Percentiles rank a stretch among this genome's conserved stretches.
phyloP scores from a whole-genome alignment of 2,888 invertebrate species.

The Xylocampa areola region DNA sequence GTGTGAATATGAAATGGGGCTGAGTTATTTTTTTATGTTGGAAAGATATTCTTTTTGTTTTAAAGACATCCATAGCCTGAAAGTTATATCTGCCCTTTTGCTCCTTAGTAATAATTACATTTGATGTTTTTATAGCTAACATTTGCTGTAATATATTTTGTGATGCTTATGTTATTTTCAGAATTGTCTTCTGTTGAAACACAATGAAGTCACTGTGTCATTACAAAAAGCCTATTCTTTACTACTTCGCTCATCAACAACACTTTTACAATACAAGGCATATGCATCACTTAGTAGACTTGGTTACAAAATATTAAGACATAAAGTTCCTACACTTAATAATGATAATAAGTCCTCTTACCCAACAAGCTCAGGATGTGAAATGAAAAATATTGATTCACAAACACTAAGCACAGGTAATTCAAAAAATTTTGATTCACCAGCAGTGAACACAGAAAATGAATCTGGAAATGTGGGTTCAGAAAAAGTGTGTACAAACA shows the following conservation, averaged over 20 bases:
- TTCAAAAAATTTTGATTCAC: not conserved
- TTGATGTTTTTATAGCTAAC: no score
- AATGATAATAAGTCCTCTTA: not conserved
- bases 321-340: slow-evolving; percentile 53
- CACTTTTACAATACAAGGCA: slow-evolving; percentile 88
- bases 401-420: not conserved
- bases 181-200: slow-evolving; percentile 90
- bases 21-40: no score
- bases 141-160: no score
- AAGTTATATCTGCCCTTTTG: no score
- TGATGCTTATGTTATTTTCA: slow-evolving; percentile 72
- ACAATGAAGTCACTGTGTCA: slow-evolving; percentile 90
- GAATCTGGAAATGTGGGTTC: slow-evolving; percentile 3
- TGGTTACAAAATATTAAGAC: slow-evolving; percentile 89
- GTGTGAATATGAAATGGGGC: no score
- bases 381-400: slow-evolving; percentile 2
- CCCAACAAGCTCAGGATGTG: not conserved
- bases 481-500: not conserved
- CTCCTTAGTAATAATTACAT: no score
- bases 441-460: not conserved
- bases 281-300: slow-evolving; percentile 89
- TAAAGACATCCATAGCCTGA: no score
- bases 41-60: no score
- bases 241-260: slow-evolving; percentile 76
- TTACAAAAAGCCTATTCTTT: slow-evolving; percentile 91